Base-by-base conservation (phyloP, 2,888 invertebrate species). In the Pristionchus entomophagus region DNA sequence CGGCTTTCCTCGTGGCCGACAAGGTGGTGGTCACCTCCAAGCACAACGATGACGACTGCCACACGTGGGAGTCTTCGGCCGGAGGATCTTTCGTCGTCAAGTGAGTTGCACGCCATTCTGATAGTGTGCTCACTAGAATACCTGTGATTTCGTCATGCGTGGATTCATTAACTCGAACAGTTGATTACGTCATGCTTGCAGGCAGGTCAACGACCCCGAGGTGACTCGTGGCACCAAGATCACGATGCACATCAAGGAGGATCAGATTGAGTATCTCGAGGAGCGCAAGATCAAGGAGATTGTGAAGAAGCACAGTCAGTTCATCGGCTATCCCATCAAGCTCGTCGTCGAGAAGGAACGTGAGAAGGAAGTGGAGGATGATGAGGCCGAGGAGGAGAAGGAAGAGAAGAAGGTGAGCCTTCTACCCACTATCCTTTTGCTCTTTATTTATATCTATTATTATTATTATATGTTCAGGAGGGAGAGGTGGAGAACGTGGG, bases 221-320 rank as follows among this genome's bases (percentile, higher is more conserved):
- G 49, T 94, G 38, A 92, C 93, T 85, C 96, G 99, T 91, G 99
- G 99, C 88, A 99, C 99, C 14, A 97, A 97, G 94, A 97, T 99
- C 93, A 95, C 97, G 53, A 95, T 99, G 85, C 96, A 96, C 95
- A 95, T 99, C 93, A 99, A 99, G 94, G 99, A 99, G 94, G 98
- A 99, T 94, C 96, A 98, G 93, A 95, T 96, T 0, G 98, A 99
- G 93, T 99, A 97, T 94, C 94, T 98, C 89, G 98, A 99, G 94
- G 99, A 99, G 94, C 95, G 96, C 92, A 97, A 97, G 93, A 96
- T 99, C 93, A 99, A 99, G 94, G 97, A 98, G 92, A 96, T 99
- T 84, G 97, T 99, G 41, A 99, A 98, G 96, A 99, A 99, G 94
- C 98, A 99, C 95, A 97, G 97, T 0, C 98, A 99, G 94, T 99